Percentiles rank a stretch among this genome's conserved stretches.
phyloP scores from a whole-genome alignment of 2,113 vertebrate species.

The Bufo gargarizans region DNA sequence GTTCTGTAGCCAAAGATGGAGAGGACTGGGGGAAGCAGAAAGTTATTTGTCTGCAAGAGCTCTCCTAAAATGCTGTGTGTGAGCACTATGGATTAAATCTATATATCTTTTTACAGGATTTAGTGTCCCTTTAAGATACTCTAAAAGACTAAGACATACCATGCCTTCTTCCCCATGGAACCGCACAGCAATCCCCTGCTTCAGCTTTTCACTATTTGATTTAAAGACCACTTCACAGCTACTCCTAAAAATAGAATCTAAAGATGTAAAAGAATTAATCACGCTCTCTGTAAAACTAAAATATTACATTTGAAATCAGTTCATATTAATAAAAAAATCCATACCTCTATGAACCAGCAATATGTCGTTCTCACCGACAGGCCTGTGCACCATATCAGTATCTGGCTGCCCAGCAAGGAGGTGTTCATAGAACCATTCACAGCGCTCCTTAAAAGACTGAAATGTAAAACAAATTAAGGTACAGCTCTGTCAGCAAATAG shows the following conservation, averaged over 20 bases:
- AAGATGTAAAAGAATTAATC: conserved; percentile 73
- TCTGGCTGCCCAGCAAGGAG: conserved; percentile 89
- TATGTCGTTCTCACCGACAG: conserved; percentile 95
- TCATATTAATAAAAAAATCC: background rate
- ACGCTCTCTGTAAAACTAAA: conserved; percentile 54
- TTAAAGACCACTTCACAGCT: conserved; percentile 98
- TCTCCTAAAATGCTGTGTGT: no score
- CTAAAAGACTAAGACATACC: conserved; percentile 75
- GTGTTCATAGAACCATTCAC: conserved; percentile 99
- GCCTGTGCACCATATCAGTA: conserved; percentile 97
- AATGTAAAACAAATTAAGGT: conserved; percentile 50
- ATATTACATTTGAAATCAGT: conserved; percentile 4
- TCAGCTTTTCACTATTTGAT: conserved; percentile 94
- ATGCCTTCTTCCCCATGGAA: conserved; percentile 99
- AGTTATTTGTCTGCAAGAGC: no score
- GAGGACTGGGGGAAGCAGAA: no score
- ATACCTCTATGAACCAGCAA: conserved; percentile 96
- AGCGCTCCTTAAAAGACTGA: conserved; percentile 97
- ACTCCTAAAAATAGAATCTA: conserved; percentile 98
- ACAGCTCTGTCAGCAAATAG: no score
- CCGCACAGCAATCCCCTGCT: conserved; percentile 95
- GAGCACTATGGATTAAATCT: no score
- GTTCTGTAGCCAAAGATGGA: no score
- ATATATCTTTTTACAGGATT: no score
- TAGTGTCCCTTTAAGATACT: no score